Evolutionary conservation across 2,113 vertebrate genomes (phyloP).

Genomic region (Sylvia atricapilla): DNA sequence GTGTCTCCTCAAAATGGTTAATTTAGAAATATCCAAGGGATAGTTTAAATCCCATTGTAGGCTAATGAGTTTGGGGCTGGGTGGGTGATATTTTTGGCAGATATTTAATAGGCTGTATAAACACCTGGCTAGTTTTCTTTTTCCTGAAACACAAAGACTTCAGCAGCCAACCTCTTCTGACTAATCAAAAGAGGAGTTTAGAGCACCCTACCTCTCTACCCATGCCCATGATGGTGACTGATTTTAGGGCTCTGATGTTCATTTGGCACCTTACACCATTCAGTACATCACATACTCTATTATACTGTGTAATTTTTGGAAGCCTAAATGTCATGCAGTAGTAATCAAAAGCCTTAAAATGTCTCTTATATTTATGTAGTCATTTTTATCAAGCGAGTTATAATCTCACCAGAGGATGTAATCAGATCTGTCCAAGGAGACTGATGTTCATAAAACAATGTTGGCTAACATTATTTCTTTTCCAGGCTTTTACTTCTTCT

Average conservation of each 20-base stretch:
- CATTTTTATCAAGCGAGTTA: slow-evolving; percentile 43
- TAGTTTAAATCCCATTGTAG: neutral
- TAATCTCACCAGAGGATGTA: slow-evolving; percentile 49
- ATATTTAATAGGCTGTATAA: neutral
- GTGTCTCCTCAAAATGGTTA: neutral
- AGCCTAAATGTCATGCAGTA: neutral
- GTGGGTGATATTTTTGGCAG: neutral
- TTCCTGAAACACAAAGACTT: neutral
- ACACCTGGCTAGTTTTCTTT: neutral
- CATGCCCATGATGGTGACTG: neutral
- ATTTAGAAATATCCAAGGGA: neutral
- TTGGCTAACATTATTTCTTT: slow-evolving; percentile 47
- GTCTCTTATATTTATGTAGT: neutral
- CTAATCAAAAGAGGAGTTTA: neutral
- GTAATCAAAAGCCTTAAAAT: neutral
- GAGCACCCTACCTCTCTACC: neutral
- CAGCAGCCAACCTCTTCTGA: neutral
- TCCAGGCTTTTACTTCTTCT: slow-evolving; percentile 36
- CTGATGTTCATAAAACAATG: slow-evolving; percentile 19
- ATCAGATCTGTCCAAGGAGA: slow-evolving; percentile 38
- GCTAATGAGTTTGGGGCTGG: neutral
- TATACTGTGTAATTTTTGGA: neutral
- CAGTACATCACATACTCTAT: neutral
- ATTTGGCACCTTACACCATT: neutral
- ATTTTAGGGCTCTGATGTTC: neutral